A percentile compares a stretch with the other conserved stretches of the same genome.
Conservation (phyloP, 1,140 invertebrate species). For the Drosophila nigromelanica region DNA sequence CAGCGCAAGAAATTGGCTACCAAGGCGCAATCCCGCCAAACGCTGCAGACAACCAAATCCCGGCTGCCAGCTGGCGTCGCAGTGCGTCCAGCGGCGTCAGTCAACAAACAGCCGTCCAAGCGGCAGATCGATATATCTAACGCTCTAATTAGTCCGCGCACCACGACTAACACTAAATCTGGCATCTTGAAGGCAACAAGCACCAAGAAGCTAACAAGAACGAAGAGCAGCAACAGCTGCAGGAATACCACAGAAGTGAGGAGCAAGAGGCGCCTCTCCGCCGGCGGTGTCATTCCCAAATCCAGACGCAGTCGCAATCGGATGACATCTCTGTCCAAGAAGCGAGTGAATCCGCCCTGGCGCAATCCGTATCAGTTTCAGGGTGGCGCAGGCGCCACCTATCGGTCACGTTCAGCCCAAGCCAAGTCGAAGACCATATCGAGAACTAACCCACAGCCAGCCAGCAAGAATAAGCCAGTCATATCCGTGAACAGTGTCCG, state of each 20-base stretch:
- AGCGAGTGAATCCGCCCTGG: conserved; percentile 21
- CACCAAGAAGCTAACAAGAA: background rate
- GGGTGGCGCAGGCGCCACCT: conserved; percentile 31
- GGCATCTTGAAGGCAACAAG: background rate
- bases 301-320: background rate
- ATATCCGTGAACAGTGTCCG: background rate
- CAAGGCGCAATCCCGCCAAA: background rate
- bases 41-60: background rate
- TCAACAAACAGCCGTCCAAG: background rate
- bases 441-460: background rate
- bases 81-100: background rate
- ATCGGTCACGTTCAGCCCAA: background rate
- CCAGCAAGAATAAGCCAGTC: background rate
- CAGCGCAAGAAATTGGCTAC: background rate
- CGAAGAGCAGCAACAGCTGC: background rate
- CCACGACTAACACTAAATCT: background rate
- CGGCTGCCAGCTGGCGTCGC: background rate
- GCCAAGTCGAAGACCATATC: background rate
- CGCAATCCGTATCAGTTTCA: conserved; percentile 34
- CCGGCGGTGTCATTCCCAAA: background rate
- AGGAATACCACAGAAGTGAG: background rate
- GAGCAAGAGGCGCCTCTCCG: background rate
- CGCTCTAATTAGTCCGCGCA: too few species aligned
- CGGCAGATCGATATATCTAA: background rate
- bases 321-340: conserved; percentile 2